Evolutionary conservation across 2,113 vertebrate genomes (phyloP).

Genomic region (Heterocephalus glaber): DNA sequence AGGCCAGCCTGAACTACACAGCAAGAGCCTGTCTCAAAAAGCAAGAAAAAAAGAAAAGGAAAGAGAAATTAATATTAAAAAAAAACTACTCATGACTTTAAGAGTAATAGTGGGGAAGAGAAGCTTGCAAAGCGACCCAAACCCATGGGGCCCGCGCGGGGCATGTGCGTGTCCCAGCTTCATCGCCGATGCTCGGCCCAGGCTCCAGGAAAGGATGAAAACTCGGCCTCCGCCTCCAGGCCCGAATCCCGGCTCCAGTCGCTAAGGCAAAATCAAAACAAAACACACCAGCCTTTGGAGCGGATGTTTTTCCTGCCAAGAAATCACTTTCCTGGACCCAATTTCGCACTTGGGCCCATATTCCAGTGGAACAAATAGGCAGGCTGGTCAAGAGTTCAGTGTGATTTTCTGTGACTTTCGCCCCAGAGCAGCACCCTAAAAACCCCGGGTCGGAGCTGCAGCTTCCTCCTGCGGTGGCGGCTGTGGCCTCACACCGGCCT

Average conservation of each 20-base stretch:
- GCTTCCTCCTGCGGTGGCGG: neutral
- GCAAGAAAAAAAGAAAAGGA: neutral
- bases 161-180: conserved; percentile 58
- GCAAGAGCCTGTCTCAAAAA: neutral
- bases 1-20: neutral
- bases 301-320: conserved; percentile 73
- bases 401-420: conserved; percentile 69
- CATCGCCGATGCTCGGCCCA: conserved; percentile 57
- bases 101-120: neutral
- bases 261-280: conserved; percentile 82
- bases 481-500: too few relatives aligned
- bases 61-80: neutral
- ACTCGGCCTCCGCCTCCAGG: conserved; percentile 70
- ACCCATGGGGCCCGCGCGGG: too few relatives aligned
- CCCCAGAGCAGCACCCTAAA: conserved; percentile 57
- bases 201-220: conserved; percentile 75
- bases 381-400: conserved; percentile 69
- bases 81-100: neutral
- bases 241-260: conserved; percentile 74
- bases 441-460: neutral
- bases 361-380: conserved; percentile 67
- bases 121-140: neutral
- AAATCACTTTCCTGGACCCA: conserved; percentile 73
- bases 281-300: conserved; percentile 78
- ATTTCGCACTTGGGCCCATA: conserved; percentile 63